Percentiles rank a stretch among this genome's conserved stretches.
These are phyloP conservation scores for Lutraria lutraria DNA, from an alignment of 2,888 invertebrate genomes.

Conservation along the genomic window DNA sequence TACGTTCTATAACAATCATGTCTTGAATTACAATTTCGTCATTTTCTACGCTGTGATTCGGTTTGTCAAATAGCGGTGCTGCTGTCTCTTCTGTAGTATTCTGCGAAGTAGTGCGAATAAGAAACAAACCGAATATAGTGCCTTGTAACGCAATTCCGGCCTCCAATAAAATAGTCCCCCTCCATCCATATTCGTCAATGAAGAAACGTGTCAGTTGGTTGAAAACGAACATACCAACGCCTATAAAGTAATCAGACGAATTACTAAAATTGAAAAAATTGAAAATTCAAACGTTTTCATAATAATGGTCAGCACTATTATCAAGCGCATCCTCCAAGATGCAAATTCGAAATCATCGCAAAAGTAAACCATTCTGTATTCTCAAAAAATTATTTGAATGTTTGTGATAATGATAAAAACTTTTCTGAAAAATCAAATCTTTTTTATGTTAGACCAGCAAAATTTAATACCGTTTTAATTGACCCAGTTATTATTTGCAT, in stretches of 20 bases:
- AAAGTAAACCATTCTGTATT: background rate
- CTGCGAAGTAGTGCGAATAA: constrained; percentile 89
- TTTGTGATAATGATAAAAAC: too few relatives aligned
- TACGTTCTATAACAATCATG: background rate
- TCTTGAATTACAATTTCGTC: background rate
- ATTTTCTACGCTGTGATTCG: background rate
- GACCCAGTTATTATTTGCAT: too few relatives aligned
- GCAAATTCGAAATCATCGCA: background rate
- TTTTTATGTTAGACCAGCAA: too few relatives aligned
- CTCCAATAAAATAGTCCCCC: constrained; percentile 93
- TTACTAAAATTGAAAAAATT: background rate
- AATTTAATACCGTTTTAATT: too few relatives aligned
- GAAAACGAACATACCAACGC: constrained; percentile 96
- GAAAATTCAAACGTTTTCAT: too few relatives aligned
- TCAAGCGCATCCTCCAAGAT: background rate
- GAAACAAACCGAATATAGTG: constrained; percentile 95
- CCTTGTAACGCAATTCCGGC: constrained; percentile 94
- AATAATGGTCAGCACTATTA: too few relatives aligned
- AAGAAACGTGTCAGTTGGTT: constrained; percentile 89
- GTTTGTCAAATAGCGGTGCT: background rate
- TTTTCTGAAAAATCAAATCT: too few relatives aligned
- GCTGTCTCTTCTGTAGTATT: background rate
- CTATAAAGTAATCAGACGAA: constrained; percentile 85
- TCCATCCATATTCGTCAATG: constrained; percentile 92
- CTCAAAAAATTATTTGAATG: background rate